Percentiles rank a stretch among this genome's conserved stretches.
Evolutionary conservation across 2,113 vertebrate genomes (phyloP).

Genomic region (Mugil cephalus): DNA sequence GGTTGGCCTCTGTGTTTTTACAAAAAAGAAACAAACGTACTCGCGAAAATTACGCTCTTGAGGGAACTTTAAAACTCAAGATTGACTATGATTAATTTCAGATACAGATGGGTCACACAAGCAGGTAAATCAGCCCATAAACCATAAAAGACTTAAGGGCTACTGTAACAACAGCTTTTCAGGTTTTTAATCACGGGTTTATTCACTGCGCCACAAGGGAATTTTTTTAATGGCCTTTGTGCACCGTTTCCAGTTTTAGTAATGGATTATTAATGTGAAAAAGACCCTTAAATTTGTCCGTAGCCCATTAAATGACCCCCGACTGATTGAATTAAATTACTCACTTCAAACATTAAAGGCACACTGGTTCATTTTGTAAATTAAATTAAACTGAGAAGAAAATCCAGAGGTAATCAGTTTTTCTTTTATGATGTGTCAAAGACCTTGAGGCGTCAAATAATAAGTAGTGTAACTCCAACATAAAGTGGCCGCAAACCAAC

Average conservation of each 20-base stretch:
- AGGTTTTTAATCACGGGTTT: background rate
- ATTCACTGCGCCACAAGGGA: background rate
- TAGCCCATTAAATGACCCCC: conserved; percentile 5
- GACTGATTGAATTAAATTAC: conserved; percentile 6
- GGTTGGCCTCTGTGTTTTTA: no score
- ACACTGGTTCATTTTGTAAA: background rate
- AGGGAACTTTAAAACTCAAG: background rate
- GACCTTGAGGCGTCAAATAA: background rate
- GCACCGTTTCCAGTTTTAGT: conserved; percentile 6
- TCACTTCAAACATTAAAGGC: background rate
- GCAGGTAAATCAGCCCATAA: conserved; percentile 1
- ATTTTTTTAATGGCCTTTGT: conserved; percentile 2
- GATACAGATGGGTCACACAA: background rate
- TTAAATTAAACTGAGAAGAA: background rate
- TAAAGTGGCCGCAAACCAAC: no score
- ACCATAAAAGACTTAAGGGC: conserved; percentile 1
- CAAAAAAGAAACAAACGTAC: no score
- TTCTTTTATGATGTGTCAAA: background rate
- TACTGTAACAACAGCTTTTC: background rate
- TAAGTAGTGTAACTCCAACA: no score
- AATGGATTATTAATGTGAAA: conserved; percentile 29
- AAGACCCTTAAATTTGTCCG: background rate
- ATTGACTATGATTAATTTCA: background rate
- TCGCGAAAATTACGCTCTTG: no score
- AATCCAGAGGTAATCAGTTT: background rate